These are phyloP conservation scores for Monoplex corrugatus DNA, from an alignment of 2,888 invertebrate species.

Conservation along the genomic window DNA sequence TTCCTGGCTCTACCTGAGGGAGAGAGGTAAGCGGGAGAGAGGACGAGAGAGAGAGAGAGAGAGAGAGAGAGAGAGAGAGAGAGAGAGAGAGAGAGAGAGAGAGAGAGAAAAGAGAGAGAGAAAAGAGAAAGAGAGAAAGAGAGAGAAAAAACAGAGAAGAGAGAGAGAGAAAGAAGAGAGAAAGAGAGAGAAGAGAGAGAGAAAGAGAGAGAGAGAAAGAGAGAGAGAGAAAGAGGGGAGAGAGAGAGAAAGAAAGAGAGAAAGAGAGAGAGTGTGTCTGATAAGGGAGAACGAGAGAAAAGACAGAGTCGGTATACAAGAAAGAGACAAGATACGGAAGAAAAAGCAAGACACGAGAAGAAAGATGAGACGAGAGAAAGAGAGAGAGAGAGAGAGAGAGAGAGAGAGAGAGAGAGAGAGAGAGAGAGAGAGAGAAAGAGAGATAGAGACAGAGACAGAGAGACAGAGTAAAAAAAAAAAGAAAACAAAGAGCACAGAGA, in stretches of 20 bases:
- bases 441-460: background rate
- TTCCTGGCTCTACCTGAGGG: too few relatives aligned
- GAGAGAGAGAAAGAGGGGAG: background rate
- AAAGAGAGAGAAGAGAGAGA: constrained; percentile 32
- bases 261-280: background rate
- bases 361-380: background rate
- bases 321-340: background rate
- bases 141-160: background rate
- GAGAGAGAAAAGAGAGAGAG: background rate
- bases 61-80: background rate
- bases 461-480: background rate
- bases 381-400: constrained; percentile 42
- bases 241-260: constrained; percentile 24
- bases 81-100: background rate
- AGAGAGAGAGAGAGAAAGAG: constrained; percentile 2
- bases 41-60: background rate
- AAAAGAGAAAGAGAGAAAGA: background rate
- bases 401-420: constrained; percentile 33
- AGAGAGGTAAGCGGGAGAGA: too few relatives aligned
- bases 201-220: constrained; percentile 43
- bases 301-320: too few relatives aligned
- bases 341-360: background rate
- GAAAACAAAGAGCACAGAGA: too few relatives aligned
- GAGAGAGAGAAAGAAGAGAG: constrained; percentile 29
- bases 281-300: background rate